Conservation (phyloP, 2,113 vertebrate species). For the Entomyzon cyanotis region DNA sequence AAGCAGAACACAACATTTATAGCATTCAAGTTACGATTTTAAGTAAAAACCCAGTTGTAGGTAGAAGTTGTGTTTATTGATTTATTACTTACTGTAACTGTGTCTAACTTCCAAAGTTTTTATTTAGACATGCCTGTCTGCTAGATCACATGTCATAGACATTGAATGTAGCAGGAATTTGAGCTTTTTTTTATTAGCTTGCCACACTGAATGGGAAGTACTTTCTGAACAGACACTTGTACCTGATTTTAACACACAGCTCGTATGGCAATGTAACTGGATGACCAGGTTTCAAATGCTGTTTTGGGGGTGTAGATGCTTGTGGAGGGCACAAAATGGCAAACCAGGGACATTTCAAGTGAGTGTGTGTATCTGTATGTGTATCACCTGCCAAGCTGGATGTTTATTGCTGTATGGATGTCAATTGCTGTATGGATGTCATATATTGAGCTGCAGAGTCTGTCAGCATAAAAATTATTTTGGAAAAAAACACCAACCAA, state of each 20-base stretch:
- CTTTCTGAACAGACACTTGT: not conserved
- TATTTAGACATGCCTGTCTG: not conserved
- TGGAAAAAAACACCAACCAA: fast-evolving
- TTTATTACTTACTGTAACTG: not conserved
- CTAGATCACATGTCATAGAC: not conserved
- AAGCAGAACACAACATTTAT: not conserved
- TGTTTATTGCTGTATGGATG: not conserved
- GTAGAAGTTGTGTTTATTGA: not conserved
- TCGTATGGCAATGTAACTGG: not conserved
- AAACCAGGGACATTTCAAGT: not conserved
- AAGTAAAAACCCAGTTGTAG: not conserved
- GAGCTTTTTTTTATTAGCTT: not conserved
- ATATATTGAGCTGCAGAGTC: not conserved
- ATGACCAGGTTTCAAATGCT: not conserved
- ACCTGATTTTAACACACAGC: not conserved
- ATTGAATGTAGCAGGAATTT: not conserved
- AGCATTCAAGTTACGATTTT: not conserved
- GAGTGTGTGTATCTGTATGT: not conserved
- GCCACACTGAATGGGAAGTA: not conserved
- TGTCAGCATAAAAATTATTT: not conserved
- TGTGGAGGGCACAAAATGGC: not conserved
- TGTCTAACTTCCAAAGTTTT: not conserved
- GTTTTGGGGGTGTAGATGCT: not conserved
- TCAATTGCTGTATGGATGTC: not conserved
- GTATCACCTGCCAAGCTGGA: not conserved